Base-by-base conservation (phyloP, 2,797 vertebrate species). In the Sebastolobus alascanus region DNA sequence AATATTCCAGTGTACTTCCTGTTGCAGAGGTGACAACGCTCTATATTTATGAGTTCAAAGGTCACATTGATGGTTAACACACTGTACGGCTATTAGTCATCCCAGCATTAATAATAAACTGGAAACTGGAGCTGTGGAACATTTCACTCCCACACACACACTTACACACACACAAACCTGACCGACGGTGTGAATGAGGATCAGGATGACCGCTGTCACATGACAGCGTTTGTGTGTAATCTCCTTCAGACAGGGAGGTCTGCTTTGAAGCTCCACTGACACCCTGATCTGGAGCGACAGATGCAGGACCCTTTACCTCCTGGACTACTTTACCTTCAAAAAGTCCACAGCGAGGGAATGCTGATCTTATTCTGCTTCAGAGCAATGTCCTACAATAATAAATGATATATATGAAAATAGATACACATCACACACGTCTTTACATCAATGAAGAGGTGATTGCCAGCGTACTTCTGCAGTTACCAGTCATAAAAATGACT, bases 131-230 rank as follows among this genome's bases (percentile, higher is more conserved):
- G 73, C 29, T 14, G 46, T 71, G 67, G 80, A 86, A 73, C 54
- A 54, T 70, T 82, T 67, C 43, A 61, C 79, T 74, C 63, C 67
- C 65, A 71, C 68, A 77, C 58, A 70, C 52, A 72, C 29, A 13
- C 69, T 79, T 65, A 68, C 66, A 25, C 69, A 67, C 38, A 33
- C 54, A 33, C 25, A 70, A 68, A 85, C 78, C 84, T 87, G 90
- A 90, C 65, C 16, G 3, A 5, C 0, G 5, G 74, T 2, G 67
- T 90, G 83, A 89, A 77, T 54, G 65, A 80, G 87, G 89, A 87
- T 91, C 81, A 90, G 85, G 83, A 86, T 65, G 74, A 43, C 63
- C 54, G 5, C 67, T 10, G 84, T 93, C 92, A 94, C 92, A 93
- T 91, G 93, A 90, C 65, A 4, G 77, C 31, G 56, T 87, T 82